Percentiles rank a stretch among this genome's conserved stretches.
phyloP scores from a whole-genome alignment of 2,113 vertebrate species.

The Danionella cerebrum region DNA sequence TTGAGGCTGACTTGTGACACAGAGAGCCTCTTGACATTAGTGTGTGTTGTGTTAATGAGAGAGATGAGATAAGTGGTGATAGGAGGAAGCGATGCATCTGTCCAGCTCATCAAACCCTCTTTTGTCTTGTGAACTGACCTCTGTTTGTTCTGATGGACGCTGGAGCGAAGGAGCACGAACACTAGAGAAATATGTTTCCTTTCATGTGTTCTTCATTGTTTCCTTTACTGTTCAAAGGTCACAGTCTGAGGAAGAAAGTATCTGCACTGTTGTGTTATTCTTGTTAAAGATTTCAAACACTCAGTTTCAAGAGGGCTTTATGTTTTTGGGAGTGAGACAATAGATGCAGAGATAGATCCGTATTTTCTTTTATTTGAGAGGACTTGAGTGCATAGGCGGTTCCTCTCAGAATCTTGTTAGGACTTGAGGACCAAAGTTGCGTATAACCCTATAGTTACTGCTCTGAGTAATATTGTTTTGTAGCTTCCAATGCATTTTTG shows the following conservation, averaged over 20 bases:
- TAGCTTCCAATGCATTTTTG: too few relatives aligned
- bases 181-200: conserved; percentile 1
- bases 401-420: too few relatives aligned
- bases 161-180: conserved; percentile 33
- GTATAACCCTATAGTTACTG: too few relatives aligned
- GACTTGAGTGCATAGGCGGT: too few relatives aligned
- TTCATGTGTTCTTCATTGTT: not conserved
- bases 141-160: conserved; percentile 55
- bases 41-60: conserved; percentile 14
- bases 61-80: conserved; percentile 60
- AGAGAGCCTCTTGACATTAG: not conserved
- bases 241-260: not conserved
- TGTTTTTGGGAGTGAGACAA: too few relatives aligned
- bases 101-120: conserved; percentile 56
- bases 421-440: too few relatives aligned
- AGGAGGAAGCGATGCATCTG: conserved; percentile 47
- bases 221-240: not conserved
- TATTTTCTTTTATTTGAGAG: too few relatives aligned
- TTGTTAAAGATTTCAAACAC: not conserved
- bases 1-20: too few relatives aligned
- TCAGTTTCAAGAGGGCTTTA: not conserved
- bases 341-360: too few relatives aligned
- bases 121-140: conserved; percentile 59
- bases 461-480: too few relatives aligned
- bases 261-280: not conserved